Conservation (phyloP, 2,797 vertebrate species). For the Luscinia luscinia region DNA sequence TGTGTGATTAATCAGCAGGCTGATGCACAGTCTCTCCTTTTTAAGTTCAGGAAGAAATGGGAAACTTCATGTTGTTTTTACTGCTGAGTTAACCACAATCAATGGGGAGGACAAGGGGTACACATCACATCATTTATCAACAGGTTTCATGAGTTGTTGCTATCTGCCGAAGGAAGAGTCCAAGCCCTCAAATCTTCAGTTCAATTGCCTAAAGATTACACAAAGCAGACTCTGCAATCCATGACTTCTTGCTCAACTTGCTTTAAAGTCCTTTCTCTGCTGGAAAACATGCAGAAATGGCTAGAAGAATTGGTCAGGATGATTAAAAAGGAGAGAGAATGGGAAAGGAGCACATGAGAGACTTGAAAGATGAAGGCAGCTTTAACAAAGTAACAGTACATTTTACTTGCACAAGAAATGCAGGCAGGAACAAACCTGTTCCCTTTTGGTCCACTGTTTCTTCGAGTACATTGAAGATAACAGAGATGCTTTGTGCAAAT, state of each 20-base stretch:
- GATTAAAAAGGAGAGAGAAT: background rate
- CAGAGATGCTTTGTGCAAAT: background rate
- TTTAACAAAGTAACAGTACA: background rate
- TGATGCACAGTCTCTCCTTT: background rate
- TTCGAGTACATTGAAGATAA: background rate
- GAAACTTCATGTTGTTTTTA: background rate
- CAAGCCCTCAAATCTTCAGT: background rate
- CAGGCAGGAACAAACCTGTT: background rate
- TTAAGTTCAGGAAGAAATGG: background rate
- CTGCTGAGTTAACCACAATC: background rate
- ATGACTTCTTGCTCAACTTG: background rate
- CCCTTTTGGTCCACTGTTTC: background rate
- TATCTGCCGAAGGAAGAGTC: background rate
- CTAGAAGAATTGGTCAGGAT: background rate
- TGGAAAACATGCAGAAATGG: background rate
- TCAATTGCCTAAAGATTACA: background rate
- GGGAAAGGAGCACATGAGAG: background rate
- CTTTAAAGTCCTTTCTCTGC: background rate
- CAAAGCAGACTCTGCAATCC: background rate
- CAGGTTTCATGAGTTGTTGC: background rate
- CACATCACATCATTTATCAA: background rate
- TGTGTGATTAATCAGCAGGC: constrained; percentile 25
- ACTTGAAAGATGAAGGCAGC: background rate
- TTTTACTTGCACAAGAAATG: background rate
- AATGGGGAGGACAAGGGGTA: background rate